Evolutionary conservation across 1,140 invertebrate genomes (phyloP), one percentile per base, ranked within the genome.

Genomic region (Solenopsis invicta): DNA sequence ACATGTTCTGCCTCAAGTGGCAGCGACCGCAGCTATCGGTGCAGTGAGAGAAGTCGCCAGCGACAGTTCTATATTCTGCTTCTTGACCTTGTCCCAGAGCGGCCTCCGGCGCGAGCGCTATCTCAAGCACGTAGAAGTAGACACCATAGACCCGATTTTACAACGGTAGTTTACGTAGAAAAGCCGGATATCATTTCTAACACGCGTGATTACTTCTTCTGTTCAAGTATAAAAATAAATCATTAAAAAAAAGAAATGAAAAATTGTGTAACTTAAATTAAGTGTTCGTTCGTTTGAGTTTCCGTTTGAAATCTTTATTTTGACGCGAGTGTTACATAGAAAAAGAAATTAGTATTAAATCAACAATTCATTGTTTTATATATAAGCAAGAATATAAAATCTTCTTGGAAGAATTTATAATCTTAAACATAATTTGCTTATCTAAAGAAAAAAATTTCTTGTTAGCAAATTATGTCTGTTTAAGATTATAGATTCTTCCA

Each of bases 81-180:
- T 91, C 87, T 91, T 91, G 90, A 91, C 89, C 89, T 91, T 91
- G 90, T 88, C 90, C 90, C 89, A 91, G 87, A 91, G 90, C 88
- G 85, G 75, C 84, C 72, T 71, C 89, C 74, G 87, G 82, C 85
- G 64, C 76, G 72, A 82, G 78, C 72, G 87, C 67, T 86, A 86
- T 87, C 85, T 85, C 84, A 66, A 74, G 89, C 81, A 89, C 87
- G 89, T 77, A 74, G 81, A 81, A 82, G 61, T 86, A 87, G 87
- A 89, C 52, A 50, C 48, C 13, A 10, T 72, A 37, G 45, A 80
- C 34, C 59, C 59, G 75, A 77, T 77, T 77, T 64, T 77, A 45
- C 9, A 48, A 24, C 21, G 10, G 21, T 8, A 8, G 48, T 9
- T 59, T 80, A 45, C 4, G 21, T 52, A 6, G 41, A 78, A 48